phyloP scores from a whole-genome alignment of 2,797 vertebrate genomes.

The Tachyglossus aculeatus region DNA sequence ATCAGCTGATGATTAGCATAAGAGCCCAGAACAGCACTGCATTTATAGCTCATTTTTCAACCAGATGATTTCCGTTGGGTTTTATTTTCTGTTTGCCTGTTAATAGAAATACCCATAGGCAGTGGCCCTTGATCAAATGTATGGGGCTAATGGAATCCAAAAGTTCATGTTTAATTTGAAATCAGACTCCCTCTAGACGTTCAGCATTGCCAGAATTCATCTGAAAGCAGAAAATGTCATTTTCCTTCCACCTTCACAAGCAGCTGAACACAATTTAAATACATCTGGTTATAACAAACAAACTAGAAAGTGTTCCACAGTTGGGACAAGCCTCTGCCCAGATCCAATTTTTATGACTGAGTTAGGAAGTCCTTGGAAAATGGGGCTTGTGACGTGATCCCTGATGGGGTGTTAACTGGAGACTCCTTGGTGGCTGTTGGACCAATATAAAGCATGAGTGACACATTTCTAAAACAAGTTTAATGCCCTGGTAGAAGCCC shows the following conservation, averaged over 20 bases:
- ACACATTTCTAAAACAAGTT: constrained; percentile 59
- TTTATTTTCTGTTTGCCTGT: constrained; percentile 63
- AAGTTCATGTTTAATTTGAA: constrained; percentile 67
- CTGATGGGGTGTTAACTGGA: constrained; percentile 37
- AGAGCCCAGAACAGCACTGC: constrained; percentile 32
- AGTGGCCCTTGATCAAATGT: constrained; percentile 52
- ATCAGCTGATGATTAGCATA: constrained; percentile 38
- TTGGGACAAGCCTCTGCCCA: constrained; percentile 53
- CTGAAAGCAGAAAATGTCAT: constrained; percentile 60
- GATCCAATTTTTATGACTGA: constrained; percentile 64
- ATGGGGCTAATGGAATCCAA: constrained; percentile 49
- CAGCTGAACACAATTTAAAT: constrained; percentile 66
- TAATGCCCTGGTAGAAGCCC: constrained; percentile 36
- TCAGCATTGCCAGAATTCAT: constrained; percentile 58
- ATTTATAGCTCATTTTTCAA: constrained; percentile 35
- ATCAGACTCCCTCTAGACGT: constrained; percentile 56
- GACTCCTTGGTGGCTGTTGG: constrained; percentile 43
- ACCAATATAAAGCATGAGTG: constrained; percentile 48
- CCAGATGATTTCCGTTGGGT: constrained; percentile 56
- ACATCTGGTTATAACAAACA: constrained; percentile 66
- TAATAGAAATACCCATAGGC: constrained; percentile 60
- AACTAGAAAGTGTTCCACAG: constrained; percentile 60
- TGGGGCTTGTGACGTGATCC: constrained; percentile 40
- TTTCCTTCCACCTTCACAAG: constrained; percentile 57
- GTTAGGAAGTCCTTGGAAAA: constrained; percentile 64